These are phyloP conservation scores for Heliconius eleuchia DNA, from an alignment of 1,140 invertebrate species.

Conservation along the genomic window DNA sequence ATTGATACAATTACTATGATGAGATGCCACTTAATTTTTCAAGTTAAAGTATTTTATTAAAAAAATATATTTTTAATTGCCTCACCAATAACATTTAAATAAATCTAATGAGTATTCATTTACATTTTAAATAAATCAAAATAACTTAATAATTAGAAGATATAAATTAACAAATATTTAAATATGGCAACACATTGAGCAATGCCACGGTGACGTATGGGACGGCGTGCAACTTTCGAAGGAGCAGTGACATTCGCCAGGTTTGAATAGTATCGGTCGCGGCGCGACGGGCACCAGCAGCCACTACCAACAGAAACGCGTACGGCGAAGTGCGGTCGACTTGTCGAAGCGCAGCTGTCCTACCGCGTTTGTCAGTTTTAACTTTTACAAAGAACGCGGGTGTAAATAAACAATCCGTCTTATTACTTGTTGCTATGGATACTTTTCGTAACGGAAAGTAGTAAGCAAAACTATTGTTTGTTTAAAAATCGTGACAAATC, in stretches of 20 bases:
- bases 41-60: neutral
- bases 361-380: conserved; percentile 72
- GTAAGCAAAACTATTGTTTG: conserved; percentile 76
- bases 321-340: conserved; percentile 80
- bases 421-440: conserved; percentile 50
- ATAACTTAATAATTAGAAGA: neutral
- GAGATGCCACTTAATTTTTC: neutral
- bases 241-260: conserved; percentile 60
- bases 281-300: conserved; percentile 46
- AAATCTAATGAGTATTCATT: no score
- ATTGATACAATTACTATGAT: neutral
- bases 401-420: conserved; percentile 75
- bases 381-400: conserved; percentile 73
- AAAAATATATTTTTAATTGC: neutral
- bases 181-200: conserved; percentile 22
- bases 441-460: conserved; percentile 71
- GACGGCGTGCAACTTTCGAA: conserved; percentile 65
- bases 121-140: no score
- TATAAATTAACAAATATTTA: conserved; percentile 4
- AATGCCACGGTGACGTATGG: conserved; percentile 44
- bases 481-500: conserved; percentile 68
- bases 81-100: no score
- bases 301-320: conserved; percentile 74
- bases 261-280: conserved; percentile 65
- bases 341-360: conserved; percentile 78